Percentiles rank a stretch among this genome's conserved stretches.
Conservation (phyloP, 2,797 vertebrate species). For the Darevskia nairensis region DNA sequence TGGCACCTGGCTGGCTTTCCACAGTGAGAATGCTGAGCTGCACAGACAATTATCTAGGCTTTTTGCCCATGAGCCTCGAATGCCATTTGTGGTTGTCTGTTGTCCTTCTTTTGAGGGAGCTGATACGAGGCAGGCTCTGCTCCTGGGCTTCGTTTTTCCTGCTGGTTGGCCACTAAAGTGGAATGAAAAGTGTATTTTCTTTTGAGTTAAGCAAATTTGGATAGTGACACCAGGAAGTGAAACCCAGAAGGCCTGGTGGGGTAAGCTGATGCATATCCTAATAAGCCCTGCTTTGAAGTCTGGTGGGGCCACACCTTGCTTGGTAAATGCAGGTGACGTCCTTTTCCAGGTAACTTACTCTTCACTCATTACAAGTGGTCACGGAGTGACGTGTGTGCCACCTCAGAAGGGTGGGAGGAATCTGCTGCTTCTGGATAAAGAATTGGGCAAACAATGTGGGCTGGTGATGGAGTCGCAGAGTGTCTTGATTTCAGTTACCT, state of each 20-base stretch:
- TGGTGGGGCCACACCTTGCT: constrained; percentile 22
- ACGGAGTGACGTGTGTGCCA: constrained; percentile 6
- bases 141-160: constrained; percentile 18
- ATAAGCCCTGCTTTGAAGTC: constrained; percentile 52
- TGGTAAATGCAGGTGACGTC: constrained; percentile 48
- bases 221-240: constrained; percentile 63
- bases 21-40: neutral
- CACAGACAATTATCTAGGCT: no score
- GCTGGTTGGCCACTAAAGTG: constrained; percentile 15
- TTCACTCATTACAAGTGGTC: constrained; percentile 45
- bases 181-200: constrained; percentile 76
- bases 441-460: neutral
- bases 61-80: neutral
- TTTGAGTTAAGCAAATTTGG: constrained; percentile 68
- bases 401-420: constrained; percentile 24
- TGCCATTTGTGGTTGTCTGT: neutral
- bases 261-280: constrained; percentile 35
- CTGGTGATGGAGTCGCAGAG: neutral
- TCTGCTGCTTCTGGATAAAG: constrained; percentile 24
- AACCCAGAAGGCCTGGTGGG: constrained; percentile 51
- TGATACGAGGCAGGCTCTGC: neutral
- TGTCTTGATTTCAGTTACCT: neutral
- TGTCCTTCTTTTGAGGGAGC: neutral
- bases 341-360: constrained; percentile 28
- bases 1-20: neutral